phyloP scores from a whole-genome alignment of 2,888 invertebrate species.

The Athetis lepigone region DNA sequence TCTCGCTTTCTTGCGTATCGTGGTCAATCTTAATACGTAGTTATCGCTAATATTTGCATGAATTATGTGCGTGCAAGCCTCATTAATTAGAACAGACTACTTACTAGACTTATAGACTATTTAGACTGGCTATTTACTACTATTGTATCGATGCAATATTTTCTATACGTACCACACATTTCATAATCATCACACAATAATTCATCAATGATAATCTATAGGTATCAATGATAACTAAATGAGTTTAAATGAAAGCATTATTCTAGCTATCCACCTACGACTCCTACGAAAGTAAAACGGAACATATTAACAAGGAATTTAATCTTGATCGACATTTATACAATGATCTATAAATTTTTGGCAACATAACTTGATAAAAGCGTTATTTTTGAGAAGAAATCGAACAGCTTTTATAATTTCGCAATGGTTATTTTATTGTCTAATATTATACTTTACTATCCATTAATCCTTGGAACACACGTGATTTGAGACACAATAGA shows the following conservation, averaged over 20 bases:
- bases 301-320: too few species aligned
- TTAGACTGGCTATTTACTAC: background rate
- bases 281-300: too few species aligned
- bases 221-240: background rate
- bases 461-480: too few species aligned
- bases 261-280: too few species aligned
- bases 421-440: background rate
- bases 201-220: too few species aligned
- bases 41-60: conserved; percentile 24
- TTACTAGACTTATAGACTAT: conserved; percentile 3
- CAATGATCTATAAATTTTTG: too few species aligned
- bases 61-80: background rate
- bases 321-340: too few species aligned
- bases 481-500: too few species aligned
- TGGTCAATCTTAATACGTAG: conserved; percentile 28
- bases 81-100: conserved; percentile 3
- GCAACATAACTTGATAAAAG: too few species aligned
- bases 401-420: background rate
- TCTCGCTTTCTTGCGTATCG: conserved; percentile 23
- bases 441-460: too few species aligned
- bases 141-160: background rate
- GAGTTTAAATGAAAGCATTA: background rate
- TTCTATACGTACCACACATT: background rate
- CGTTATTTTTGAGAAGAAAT: too few species aligned
- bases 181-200: too few species aligned